Percentiles rank a stretch among this genome's conserved stretches.
Conservation (phyloP, 1,140 invertebrate species). For the Conopomorpha cramerella region DNA sequence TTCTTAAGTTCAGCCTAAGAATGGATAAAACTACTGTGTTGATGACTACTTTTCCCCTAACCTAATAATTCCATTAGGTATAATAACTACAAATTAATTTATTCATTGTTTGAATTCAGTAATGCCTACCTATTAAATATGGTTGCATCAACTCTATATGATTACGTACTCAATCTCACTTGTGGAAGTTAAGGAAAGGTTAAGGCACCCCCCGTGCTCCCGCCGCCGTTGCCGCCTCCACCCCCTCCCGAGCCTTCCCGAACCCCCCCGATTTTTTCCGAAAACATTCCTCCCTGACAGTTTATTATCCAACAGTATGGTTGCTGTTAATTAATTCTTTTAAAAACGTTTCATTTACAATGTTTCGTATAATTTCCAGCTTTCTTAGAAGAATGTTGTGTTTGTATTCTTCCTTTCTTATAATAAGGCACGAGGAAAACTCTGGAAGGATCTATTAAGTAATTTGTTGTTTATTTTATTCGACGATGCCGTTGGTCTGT, state of each 20-base stretch:
- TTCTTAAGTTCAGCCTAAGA: background rate
- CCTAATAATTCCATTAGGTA: background rate
- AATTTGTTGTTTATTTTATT: too few species aligned
- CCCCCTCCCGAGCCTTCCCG: too few species aligned
- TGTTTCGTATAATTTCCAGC: too few species aligned
- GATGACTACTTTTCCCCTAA: too few species aligned
- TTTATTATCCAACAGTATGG: conserved; percentile 48
- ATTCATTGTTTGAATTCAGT: background rate
- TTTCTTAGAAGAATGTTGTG: too few species aligned
- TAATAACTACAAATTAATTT: too few species aligned
- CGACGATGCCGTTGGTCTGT: too few species aligned
- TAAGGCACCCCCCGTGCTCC: conserved; percentile 19
- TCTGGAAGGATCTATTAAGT: too few species aligned
- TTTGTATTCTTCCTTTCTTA: too few species aligned
- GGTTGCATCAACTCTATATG: conserved; percentile 40
- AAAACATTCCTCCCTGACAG: conserved; percentile 54
- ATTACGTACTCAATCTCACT: conserved; percentile 50
- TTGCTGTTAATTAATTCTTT: conserved; percentile 50
- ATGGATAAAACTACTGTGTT: too few species aligned
- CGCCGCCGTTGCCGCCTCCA: conserved; percentile 6
- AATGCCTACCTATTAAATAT: conserved; percentile 1
- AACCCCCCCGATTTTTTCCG: conserved; percentile 42
- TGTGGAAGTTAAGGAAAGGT: conserved; percentile 54
- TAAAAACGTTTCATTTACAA: too few species aligned
- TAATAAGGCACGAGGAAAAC: too few species aligned